Conservation (phyloP, 2,888 invertebrate species). For the Nyleta sp. region DNA sequence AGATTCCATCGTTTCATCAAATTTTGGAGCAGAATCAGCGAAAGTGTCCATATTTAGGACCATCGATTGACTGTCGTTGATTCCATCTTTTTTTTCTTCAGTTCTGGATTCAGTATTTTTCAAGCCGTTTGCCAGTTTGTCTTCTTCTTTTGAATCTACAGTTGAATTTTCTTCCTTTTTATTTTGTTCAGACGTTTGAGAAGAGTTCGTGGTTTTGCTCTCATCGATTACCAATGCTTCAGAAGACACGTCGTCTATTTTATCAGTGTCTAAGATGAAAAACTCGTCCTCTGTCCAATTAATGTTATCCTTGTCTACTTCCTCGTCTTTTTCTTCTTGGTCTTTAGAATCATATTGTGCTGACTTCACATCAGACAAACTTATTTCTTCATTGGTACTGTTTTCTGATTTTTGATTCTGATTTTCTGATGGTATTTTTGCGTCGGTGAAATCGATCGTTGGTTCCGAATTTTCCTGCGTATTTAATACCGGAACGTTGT, state of each 20-base stretch:
- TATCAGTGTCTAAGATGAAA: conserved; percentile 19
- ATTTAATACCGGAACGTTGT: neutral
- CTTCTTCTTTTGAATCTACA: too few species aligned
- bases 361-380: neutral
- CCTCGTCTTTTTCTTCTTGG: conserved; percentile 8
- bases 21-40: neutral
- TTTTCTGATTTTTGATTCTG: too few species aligned
- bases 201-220: neutral
- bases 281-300: conserved; percentile 44
- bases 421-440: neutral
- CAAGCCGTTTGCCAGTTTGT: too few species aligned
- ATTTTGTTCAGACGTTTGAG: too few species aligned
- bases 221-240: neutral
- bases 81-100: neutral
- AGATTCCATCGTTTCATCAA: too few species aligned
- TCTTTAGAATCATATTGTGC: neutral
- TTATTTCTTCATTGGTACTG: neutral
- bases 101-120: too few species aligned
- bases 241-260: too few species aligned
- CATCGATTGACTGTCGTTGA: conserved; percentile 43
- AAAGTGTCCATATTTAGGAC: neutral
- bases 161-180: too few species aligned
- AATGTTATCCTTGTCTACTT: conserved; percentile 19
- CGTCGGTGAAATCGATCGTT: neutral
- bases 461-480: neutral